A percentile compares a stretch with the other conserved stretches of the same genome.
Conservation (phyloP, 2,797 vertebrate genomes). For the Pristis pectinata region DNA sequence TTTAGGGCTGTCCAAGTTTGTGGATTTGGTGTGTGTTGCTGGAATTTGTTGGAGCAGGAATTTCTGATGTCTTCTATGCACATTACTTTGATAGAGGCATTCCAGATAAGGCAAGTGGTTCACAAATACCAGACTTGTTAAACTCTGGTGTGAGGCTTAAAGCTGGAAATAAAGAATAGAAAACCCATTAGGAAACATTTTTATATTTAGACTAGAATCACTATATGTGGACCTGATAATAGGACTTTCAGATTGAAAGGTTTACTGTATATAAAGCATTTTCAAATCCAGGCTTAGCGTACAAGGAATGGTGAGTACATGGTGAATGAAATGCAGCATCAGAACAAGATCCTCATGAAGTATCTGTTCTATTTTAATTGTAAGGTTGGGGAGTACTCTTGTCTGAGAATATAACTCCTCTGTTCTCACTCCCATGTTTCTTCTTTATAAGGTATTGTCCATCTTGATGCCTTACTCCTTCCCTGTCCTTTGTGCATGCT, state of each 20-base stretch:
- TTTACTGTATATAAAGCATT: too few species aligned
- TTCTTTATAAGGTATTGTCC: background rate
- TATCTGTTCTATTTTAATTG: background rate
- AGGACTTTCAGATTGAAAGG: background rate
- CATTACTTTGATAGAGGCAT: background rate
- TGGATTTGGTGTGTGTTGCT: background rate
- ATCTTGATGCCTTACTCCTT: background rate
- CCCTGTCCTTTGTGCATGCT: background rate
- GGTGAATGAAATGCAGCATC: background rate
- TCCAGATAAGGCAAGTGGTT: background rate
- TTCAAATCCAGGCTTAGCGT: background rate
- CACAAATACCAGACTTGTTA: background rate
- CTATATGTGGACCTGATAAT: background rate
- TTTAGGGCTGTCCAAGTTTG: background rate
- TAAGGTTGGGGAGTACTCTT: background rate
- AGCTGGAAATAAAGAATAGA: background rate
- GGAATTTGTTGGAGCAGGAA: background rate
- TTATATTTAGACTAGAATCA: background rate
- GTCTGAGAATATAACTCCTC: background rate
- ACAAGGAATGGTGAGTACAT: background rate
- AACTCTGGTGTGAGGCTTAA: background rate
- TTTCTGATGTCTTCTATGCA: background rate
- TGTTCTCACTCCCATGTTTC: background rate
- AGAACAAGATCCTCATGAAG: background rate
- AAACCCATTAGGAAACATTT: background rate